phyloP scores from a whole-genome alignment of 2,888 invertebrate species.

The Thereva unica region DNA sequence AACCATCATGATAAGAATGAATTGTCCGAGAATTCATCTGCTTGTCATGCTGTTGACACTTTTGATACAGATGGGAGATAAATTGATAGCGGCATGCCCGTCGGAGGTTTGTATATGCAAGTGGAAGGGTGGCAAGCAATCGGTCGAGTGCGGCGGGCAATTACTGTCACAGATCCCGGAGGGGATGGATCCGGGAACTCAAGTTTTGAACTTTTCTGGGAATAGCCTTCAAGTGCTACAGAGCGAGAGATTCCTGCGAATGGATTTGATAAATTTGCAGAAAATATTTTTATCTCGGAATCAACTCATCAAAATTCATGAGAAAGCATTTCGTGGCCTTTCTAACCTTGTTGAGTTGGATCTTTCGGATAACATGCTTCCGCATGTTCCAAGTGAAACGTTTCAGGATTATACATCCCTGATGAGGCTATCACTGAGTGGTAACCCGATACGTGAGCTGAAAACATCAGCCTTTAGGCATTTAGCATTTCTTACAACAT shows the following conservation, averaged over 20 bases:
- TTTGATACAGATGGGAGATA: slow-evolving; percentile 29
- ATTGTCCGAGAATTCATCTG: slow-evolving; percentile 33
- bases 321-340: slow-evolving; percentile 79
- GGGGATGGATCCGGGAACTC: slow-evolving; percentile 80
- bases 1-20: slow-evolving; percentile 41
- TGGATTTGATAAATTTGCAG: slow-evolving; percentile 82
- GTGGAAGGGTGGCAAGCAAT: slow-evolving; percentile 91
- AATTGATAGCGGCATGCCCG: slow-evolving; percentile 63
- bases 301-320: slow-evolving; percentile 75
- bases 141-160: slow-evolving; percentile 83
- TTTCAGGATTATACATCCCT: slow-evolving; percentile 78
- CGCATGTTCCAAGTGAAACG: slow-evolving; percentile 76
- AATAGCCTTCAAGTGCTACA: slow-evolving; percentile 80
- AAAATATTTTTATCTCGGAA: slow-evolving; percentile 82
- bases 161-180: slow-evolving; percentile 76
- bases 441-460: slow-evolving; percentile 78
- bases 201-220: slow-evolving; percentile 83
- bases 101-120: slow-evolving; percentile 78
- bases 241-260: slow-evolving; percentile 76
- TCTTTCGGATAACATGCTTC: slow-evolving; percentile 78
- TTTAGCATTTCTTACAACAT: slow-evolving; percentile 73
- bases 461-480: slow-evolving; percentile 74
- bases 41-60: slow-evolving; percentile 32
- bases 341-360: slow-evolving; percentile 88
- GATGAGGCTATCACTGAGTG: slow-evolving; percentile 80